These are phyloP conservation scores for Gallinago paraguaiae DNA, from an alignment of 2,113 vertebrate species.

Conservation along the genomic window DNA sequence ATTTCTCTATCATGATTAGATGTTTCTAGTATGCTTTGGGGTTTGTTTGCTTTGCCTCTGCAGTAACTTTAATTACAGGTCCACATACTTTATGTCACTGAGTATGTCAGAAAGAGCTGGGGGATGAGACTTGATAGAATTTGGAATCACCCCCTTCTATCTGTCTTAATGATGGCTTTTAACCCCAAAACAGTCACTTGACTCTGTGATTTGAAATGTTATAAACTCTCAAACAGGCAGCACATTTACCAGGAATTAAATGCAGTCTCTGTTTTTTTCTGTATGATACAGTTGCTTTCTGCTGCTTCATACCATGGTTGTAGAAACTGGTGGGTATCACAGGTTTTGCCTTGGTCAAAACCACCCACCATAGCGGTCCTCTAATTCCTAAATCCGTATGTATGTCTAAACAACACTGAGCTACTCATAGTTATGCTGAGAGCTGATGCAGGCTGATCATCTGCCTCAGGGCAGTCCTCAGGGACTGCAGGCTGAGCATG, in stretches of 20 bases:
- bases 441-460: not conserved
- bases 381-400: not conserved
- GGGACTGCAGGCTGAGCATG: not conserved
- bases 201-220: not conserved
- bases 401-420: not conserved
- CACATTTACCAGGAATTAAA: not conserved
- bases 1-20: constrained; percentile 37
- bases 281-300: not conserved
- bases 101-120: not conserved
- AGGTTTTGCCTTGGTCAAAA: not conserved
- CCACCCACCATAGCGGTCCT: not conserved
- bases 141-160: not conserved
- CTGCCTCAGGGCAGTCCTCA: too few relatives aligned
- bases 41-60: constrained; percentile 20
- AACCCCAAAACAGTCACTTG: not conserved
- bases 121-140: not conserved
- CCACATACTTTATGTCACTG: not conserved
- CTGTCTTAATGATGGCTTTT: not conserved
- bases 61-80: not conserved
- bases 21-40: not conserved
- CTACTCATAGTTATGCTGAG: not conserved
- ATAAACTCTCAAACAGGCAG: not conserved
- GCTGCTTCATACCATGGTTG: not conserved
- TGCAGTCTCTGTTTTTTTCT: not conserved
- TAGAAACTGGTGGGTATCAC: not conserved